These are phyloP conservation scores for Thalassarche chlororhynchos DNA, from an alignment of 2,113 vertebrate species.

Conservation along the genomic window DNA sequence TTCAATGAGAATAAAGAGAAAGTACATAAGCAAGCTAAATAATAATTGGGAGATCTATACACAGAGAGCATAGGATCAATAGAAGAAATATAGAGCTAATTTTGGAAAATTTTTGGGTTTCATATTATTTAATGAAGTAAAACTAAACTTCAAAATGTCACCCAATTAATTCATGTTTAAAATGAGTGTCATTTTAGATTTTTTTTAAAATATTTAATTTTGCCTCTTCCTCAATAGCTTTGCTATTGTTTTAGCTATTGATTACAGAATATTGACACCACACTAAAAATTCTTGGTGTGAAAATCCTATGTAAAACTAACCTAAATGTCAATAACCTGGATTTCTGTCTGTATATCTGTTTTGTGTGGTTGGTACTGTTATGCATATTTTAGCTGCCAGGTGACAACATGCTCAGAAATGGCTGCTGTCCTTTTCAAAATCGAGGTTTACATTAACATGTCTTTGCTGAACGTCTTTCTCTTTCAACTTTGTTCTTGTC, in stretches of 20 bases:
- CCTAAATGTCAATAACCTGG: not conserved
- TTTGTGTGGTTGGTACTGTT: not conserved
- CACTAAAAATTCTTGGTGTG: not conserved
- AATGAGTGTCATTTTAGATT: not conserved
- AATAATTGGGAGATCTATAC: not conserved
- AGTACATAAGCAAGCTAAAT: not conserved
- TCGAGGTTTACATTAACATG: not conserved
- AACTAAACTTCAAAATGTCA: not conserved
- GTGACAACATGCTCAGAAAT: not conserved
- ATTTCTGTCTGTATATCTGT: not conserved
- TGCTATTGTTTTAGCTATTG: not conserved
- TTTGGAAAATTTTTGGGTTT: not conserved
- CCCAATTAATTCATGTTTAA: not conserved
- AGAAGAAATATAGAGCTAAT: not conserved
- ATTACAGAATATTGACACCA: not conserved
- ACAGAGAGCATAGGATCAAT: not conserved
- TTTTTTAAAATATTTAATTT: not conserved
- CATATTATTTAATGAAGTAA: not conserved
- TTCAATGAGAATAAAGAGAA: not conserved
- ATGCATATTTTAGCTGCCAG: not conserved
- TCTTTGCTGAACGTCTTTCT: not conserved
- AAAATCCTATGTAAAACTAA: not conserved
- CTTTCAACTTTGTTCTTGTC: not conserved
- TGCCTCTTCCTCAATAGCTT: not conserved
- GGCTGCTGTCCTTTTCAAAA: not conserved